Evolutionary conservation across 2,113 vertebrate species (phyloP).

Genomic region (Ovis canadensis): DNA sequence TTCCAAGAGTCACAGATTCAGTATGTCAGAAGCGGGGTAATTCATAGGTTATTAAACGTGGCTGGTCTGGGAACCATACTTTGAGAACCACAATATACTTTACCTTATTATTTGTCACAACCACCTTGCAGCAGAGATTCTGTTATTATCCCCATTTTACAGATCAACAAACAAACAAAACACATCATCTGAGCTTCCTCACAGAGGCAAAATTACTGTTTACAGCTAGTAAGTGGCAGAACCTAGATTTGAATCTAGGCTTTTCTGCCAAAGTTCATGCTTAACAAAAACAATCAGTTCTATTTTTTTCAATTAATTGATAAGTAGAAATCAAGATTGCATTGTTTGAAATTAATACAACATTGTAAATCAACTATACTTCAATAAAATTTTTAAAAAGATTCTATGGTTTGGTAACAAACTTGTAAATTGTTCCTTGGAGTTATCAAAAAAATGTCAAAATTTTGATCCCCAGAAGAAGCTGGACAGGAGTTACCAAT

Average conservation of each 20-base stretch:
- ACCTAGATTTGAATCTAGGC: neutral
- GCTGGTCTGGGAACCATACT: neutral
- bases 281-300: neutral
- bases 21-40: neutral
- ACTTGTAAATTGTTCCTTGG: neutral
- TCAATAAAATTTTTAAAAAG: neutral
- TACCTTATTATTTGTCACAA: neutral
- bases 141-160: neutral
- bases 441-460: slow-evolving; percentile 6
- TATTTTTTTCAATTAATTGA: neutral
- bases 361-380: neutral
- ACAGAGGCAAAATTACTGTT: neutral
- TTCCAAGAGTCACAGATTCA: neutral
- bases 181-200: neutral
- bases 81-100: neutral
- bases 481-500: neutral
- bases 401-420: neutral
- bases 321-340: slow-evolving; percentile 13
- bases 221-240: neutral
- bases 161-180: neutral
- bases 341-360: neutral
- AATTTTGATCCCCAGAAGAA: neutral
- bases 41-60: neutral
- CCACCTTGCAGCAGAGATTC: neutral
- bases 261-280: neutral